phyloP scores from a whole-genome alignment of 1,140 invertebrate species.

The Drosophila carrolli region DNA sequence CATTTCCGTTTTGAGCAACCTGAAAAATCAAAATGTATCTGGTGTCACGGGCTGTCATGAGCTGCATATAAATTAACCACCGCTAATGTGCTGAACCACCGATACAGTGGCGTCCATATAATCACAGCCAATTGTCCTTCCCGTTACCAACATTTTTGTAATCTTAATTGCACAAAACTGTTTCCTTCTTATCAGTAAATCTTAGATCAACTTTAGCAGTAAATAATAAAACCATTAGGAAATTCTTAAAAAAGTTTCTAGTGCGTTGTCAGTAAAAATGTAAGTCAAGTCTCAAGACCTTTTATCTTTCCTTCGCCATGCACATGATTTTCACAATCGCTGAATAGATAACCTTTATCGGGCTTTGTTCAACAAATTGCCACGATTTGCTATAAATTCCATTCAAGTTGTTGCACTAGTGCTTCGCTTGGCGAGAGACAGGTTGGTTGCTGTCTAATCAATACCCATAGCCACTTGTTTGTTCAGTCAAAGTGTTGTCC shows the following conservation, averaged over 20 bases:
- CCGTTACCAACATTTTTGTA: too few relatives aligned
- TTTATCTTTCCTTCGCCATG: conserved; percentile 10
- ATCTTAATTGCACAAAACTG: too few relatives aligned
- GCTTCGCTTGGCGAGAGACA: not conserved
- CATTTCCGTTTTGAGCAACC: conserved; percentile 68
- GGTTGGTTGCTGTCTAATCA: conserved; percentile 52
- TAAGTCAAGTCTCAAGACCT: conserved; percentile 38
- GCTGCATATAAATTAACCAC: conserved; percentile 66
- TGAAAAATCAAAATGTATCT: conserved; percentile 51
- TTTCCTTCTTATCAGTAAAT: too few relatives aligned
- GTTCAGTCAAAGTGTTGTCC: conserved; percentile 47
- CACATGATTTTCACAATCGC: conserved; percentile 20
- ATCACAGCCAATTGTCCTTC: not conserved
- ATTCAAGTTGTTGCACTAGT: conserved; percentile 19
- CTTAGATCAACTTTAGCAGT: too few relatives aligned
- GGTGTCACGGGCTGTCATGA: conserved; percentile 25
- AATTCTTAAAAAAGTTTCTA: not conserved
- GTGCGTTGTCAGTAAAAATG: conserved; percentile 5
- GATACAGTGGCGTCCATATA: conserved; percentile 32
- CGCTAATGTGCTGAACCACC: conserved; percentile 31
- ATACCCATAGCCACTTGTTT: conserved; percentile 60
- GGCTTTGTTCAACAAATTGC: conserved; percentile 49
- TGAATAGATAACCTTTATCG: conserved; percentile 16
- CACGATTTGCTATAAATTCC: conserved; percentile 52
- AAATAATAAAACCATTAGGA: not conserved